Percentiles rank a stretch among this genome's conserved stretches.
phyloP scores from a whole-genome alignment of 1,140 invertebrate genomes.

The Hylaeus anthracinus region DNA sequence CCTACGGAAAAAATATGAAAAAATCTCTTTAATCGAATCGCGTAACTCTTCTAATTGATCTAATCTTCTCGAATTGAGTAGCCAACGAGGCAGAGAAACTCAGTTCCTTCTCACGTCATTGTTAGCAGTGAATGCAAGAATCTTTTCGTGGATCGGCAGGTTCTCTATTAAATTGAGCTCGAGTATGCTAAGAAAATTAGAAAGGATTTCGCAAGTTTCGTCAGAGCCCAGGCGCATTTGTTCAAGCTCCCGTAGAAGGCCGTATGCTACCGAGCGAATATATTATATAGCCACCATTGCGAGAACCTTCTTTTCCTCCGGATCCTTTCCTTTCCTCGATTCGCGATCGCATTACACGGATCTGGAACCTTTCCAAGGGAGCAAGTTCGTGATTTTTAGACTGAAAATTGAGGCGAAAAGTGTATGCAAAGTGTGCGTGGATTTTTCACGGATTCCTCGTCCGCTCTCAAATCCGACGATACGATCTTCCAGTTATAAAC shows the following conservation, averaged over 20 bases:
- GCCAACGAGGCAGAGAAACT: too few relatives aligned
- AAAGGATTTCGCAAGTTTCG: neutral
- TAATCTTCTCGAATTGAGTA: too few relatives aligned
- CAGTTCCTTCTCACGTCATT: too few relatives aligned
- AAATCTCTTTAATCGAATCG: too few relatives aligned
- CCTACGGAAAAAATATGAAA: too few relatives aligned
- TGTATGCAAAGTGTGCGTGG: slow-evolving; percentile 60
- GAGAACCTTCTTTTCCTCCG: slow-evolving; percentile 39
- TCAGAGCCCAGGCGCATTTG: slow-evolving; percentile 9
- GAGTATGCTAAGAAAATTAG: neutral
- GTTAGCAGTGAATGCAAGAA: too few relatives aligned
- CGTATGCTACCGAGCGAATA: slow-evolving; percentile 56
- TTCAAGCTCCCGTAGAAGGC: slow-evolving; percentile 10
- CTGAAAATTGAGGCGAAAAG: slow-evolving; percentile 60
- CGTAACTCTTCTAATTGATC: too few relatives aligned
- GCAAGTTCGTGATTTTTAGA: slow-evolving; percentile 61
- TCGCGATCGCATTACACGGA: slow-evolving; percentile 64
- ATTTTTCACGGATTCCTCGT: slow-evolving; percentile 54
- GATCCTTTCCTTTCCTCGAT: slow-evolving; percentile 54
- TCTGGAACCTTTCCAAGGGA: slow-evolving; percentile 65
- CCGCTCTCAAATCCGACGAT: slow-evolving; percentile 41
- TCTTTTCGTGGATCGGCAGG: too few relatives aligned
- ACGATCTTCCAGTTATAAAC: slow-evolving; percentile 28
- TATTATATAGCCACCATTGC: slow-evolving; percentile 49
- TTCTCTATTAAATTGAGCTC: neutral